Evolutionary conservation across 2,797 vertebrate genomes (phyloP).

Genomic region (Philypnodon macrostomus): DNA sequence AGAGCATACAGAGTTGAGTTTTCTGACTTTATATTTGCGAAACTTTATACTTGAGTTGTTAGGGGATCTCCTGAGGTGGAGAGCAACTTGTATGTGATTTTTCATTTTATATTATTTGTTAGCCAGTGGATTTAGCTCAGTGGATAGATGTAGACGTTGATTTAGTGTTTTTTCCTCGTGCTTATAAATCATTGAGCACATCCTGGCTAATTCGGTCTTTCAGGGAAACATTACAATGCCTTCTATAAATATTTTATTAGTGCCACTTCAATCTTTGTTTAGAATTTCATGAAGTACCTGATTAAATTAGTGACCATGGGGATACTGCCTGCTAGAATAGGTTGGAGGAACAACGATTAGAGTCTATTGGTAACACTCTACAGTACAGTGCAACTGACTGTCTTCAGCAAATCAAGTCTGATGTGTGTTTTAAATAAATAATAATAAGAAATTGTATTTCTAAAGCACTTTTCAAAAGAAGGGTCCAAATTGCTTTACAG

Average conservation of each 20-base stretch:
- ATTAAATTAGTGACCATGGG: constrained; percentile 7
- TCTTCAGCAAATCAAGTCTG: too few species aligned
- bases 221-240: constrained; percentile 11
- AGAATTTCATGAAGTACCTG: constrained; percentile 6
- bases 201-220: constrained; percentile 13
- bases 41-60: constrained; percentile 47
- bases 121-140: constrained; percentile 30
- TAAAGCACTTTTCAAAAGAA: too few species aligned
- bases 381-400: too few species aligned
- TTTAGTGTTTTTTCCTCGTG: constrained; percentile 17
- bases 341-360: constrained; percentile 1
- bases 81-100: constrained; percentile 45
- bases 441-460: too few species aligned
- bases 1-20: constrained; percentile 49
- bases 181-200: constrained; percentile 26
- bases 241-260: constrained; percentile 7
- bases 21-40: constrained; percentile 55
- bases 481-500: too few species aligned
- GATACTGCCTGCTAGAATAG: constrained; percentile 5
- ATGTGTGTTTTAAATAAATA: too few species aligned
- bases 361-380: constrained; percentile 3
- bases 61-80: constrained; percentile 43
- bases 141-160: constrained; percentile 12
- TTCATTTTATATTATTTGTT: constrained; percentile 38
- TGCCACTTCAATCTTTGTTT: constrained; percentile 11